Evolutionary conservation across 2,888 invertebrate genomes (phyloP).

Genomic region (Aproaerema taeniolella): DNA sequence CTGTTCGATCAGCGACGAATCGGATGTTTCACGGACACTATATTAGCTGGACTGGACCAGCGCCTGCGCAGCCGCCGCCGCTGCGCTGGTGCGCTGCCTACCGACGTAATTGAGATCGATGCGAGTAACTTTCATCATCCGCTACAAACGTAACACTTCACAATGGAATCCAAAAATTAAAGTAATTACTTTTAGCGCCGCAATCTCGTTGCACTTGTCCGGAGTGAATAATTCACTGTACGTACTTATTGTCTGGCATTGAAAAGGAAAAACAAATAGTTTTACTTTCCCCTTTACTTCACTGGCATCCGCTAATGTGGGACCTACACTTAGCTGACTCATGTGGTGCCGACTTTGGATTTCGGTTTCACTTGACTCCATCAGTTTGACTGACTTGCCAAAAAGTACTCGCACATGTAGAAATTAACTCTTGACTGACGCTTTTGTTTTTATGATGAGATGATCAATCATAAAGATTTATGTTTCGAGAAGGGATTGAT

Average conservation of each 20-base stretch:
- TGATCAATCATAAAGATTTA: constrained; percentile 13
- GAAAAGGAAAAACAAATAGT: constrained; percentile 69
- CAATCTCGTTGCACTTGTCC: constrained; percentile 29
- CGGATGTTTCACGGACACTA: constrained; percentile 43
- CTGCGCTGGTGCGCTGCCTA: constrained; percentile 39
- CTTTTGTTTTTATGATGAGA: constrained; percentile 5
- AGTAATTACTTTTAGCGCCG: constrained; percentile 34
- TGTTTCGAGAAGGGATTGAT: constrained; percentile 3
- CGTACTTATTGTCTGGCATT: constrained; percentile 45
- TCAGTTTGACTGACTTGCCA: constrained; percentile 48
- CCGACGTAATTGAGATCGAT: constrained; percentile 47
- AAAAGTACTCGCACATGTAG: constrained; percentile 23
- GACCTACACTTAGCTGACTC: constrained; percentile 64
- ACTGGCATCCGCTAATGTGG: constrained; percentile 62
- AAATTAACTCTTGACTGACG: constrained; percentile 12
- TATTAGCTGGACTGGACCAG: constrained; percentile 16
- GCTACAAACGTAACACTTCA: constrained; percentile 43
- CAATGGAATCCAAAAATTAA: constrained; percentile 45
- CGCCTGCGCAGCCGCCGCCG: constrained; percentile 20
- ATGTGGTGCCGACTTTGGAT: constrained; percentile 45
- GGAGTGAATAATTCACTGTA: constrained; percentile 34
- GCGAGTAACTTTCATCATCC: constrained; percentile 59
- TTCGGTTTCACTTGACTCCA: constrained; percentile 66
- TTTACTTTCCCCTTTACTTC: constrained; percentile 72
- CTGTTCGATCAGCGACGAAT: constrained; percentile 47